These are phyloP conservation scores for Tupiocoris notatus DNA, from an alignment of 2,888 invertebrate species.

Conservation along the genomic window DNA sequence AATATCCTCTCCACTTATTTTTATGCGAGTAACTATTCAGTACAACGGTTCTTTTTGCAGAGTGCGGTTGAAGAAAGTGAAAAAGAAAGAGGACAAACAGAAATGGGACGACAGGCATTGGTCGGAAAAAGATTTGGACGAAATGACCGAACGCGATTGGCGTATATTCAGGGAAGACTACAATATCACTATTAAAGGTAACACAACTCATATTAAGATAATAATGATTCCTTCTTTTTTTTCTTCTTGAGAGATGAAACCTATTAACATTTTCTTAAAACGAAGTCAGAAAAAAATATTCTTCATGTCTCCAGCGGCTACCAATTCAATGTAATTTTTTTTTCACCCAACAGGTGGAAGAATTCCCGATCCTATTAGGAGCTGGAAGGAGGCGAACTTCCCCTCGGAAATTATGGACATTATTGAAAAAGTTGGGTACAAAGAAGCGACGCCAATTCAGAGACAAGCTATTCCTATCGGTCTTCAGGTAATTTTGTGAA, in stretches of 20 bases:
- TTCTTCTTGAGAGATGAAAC: too few relatives aligned
- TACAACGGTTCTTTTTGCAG: slow-evolving; percentile 32
- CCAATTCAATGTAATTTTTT: slow-evolving; percentile 1
- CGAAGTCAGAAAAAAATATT: too few relatives aligned
- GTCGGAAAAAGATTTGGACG: slow-evolving; percentile 88
- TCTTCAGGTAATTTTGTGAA: slow-evolving; percentile 51
- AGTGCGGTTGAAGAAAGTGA: slow-evolving; percentile 84
- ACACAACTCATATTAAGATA: background rate
- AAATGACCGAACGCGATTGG: slow-evolving; percentile 99
- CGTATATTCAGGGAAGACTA: slow-evolving; percentile 99
- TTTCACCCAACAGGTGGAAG: slow-evolving; percentile 64
- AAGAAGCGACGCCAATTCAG: slow-evolving; percentile 98
- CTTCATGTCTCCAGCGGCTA: too few relatives aligned
- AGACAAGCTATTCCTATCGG: slow-evolving; percentile 99
- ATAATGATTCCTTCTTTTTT: too few relatives aligned
- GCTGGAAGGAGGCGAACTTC: slow-evolving; percentile 91
- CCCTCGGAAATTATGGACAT: slow-evolving; percentile 89
- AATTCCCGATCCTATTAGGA: slow-evolving; percentile 93
- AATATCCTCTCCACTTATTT: background rate
- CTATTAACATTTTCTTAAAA: too few relatives aligned
- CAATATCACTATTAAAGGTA: slow-evolving; percentile 92
- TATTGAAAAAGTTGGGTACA: slow-evolving; percentile 91
- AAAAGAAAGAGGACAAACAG: slow-evolving; percentile 94
- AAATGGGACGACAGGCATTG: slow-evolving; percentile 99
- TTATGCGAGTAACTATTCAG: background rate